Conservation (phyloP, 2,113 vertebrate genomes). For the Girardinichthys multiradiatus region DNA sequence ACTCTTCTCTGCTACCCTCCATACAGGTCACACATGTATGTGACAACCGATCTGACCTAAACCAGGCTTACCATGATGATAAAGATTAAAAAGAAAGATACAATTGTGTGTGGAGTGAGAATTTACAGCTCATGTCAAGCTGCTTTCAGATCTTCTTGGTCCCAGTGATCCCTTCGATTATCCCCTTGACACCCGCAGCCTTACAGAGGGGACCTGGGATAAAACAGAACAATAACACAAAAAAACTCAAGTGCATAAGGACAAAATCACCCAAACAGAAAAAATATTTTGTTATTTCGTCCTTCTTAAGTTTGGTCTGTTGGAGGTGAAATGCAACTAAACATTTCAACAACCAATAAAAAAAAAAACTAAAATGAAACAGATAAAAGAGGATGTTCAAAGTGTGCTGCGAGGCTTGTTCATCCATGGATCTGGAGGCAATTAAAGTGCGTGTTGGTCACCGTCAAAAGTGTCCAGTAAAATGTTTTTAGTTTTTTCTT, state of each 20-base stretch:
- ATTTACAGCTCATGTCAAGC: conserved; percentile 29
- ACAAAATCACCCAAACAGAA: conserved; percentile 9
- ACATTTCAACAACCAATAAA: conserved; percentile 38
- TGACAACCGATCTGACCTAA: conserved; percentile 14
- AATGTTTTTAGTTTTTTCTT: conserved; percentile 65
- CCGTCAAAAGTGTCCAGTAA: conserved; percentile 84
- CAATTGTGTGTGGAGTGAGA: conserved; percentile 25
- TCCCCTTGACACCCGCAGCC: conserved; percentile 41
- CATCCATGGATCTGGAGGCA: conserved; percentile 82
- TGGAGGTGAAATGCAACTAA: conserved; percentile 58
- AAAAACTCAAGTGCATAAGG: conserved; percentile 5
- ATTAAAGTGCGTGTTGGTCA: conserved; percentile 91
- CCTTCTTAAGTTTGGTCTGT: conserved; percentile 60
- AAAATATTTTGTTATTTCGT: conserved; percentile 43
- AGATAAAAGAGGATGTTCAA: conserved; percentile 69
- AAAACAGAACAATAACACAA: conserved; percentile 17
- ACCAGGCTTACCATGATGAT: conserved; percentile 25
- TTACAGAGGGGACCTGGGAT: conserved; percentile 45
- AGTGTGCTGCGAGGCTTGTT: conserved; percentile 82
- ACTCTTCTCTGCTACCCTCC: not conserved
- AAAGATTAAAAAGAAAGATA: conserved; percentile 21
- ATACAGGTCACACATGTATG: conserved; percentile 12
- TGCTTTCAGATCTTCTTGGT: conserved; percentile 46
- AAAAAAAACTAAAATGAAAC: conserved; percentile 69
- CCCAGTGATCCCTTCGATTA: conserved; percentile 50